phyloP scores from a whole-genome alignment of 2,797 vertebrate species.

The Hoplostethus mediterraneus region DNA sequence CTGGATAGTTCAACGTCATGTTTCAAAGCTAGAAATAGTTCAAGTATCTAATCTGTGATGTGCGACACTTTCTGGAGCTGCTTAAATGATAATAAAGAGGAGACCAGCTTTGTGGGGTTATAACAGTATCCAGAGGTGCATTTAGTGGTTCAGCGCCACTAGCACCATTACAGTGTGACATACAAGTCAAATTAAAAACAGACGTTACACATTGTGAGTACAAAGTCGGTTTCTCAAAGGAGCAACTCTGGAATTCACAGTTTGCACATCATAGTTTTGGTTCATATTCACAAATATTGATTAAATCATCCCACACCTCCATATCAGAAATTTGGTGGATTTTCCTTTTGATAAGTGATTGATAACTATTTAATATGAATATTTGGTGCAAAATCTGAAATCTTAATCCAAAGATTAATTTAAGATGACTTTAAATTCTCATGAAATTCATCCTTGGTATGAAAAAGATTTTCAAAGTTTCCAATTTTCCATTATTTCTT shows the following conservation, averaged over 20 bases:
- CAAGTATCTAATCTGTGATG: too few species aligned
- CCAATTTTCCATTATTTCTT: not conserved
- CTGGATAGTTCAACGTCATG: not conserved
- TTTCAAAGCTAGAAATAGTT: not conserved
- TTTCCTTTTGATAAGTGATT: too few species aligned
- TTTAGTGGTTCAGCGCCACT: not conserved
- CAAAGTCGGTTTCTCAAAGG: constrained; percentile 25
- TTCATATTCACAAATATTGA: too few species aligned
- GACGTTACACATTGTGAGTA: constrained; percentile 13
- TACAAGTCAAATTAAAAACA: not conserved
- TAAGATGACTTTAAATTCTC: not conserved
- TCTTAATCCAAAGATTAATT: too few species aligned
- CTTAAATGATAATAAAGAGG: too few species aligned
- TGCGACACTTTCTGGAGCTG: too few species aligned
- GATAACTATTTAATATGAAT: too few species aligned
- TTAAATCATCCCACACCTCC: too few species aligned
- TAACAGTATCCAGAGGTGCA: too few species aligned
- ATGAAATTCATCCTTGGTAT: not conserved
- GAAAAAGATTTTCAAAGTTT: not conserved
- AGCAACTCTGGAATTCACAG: not conserved
- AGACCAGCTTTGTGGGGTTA: too few species aligned
- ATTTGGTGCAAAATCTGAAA: too few species aligned
- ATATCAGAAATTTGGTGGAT: too few species aligned
- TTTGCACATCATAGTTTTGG: not conserved
- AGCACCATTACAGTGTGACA: not conserved